A percentile compares a stretch with the other conserved stretches of the same genome.
Evolutionary conservation across 1,140 invertebrate genomes (phyloP).

Genomic region (Caenorhabditis brenneri): DNA sequence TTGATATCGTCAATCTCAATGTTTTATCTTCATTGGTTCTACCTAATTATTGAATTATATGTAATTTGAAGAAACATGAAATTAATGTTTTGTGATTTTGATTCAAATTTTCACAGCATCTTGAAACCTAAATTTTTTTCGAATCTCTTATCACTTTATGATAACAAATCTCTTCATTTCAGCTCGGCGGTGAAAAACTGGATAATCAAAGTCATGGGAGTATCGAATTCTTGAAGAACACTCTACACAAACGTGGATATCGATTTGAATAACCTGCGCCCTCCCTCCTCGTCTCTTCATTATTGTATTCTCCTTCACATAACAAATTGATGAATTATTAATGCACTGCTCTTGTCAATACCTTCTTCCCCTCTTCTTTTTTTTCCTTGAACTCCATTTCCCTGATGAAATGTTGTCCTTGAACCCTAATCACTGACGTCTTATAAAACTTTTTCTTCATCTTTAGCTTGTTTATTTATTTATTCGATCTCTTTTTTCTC

Average conservation of each 20-base stretch:
- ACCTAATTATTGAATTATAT: too few species aligned
- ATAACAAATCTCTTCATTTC: constrained; percentile 29
- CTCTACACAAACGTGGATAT: constrained; percentile 29
- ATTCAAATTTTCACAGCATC: too few species aligned
- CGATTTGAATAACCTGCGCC: not conserved
- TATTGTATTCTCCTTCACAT: not conserved
- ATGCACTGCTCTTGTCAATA: constrained; percentile 29
- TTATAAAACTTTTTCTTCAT: not conserved
- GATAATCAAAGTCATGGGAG: not conserved
- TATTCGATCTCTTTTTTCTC: not conserved
- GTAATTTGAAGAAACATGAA: too few species aligned
- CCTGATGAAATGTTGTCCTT: not conserved
- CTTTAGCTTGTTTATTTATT: constrained; percentile 17
- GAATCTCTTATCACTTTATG: not conserved
- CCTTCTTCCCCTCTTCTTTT: not conserved
- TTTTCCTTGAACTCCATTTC: not conserved
- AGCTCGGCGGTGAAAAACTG: not conserved
- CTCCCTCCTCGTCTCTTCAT: too few species aligned
- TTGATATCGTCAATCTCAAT: too few species aligned
- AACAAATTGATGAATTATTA: constrained; percentile 17
- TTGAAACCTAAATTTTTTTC: too few species aligned
- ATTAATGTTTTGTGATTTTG: too few species aligned
- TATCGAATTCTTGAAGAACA: constrained; percentile 22
- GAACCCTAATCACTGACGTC: constrained; percentile 20
- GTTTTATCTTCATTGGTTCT: too few species aligned